A percentile compares a stretch with the other conserved stretches of the same genome.
Conservation (phyloP, 2,888 invertebrate species). For the Aethes cnicana region DNA sequence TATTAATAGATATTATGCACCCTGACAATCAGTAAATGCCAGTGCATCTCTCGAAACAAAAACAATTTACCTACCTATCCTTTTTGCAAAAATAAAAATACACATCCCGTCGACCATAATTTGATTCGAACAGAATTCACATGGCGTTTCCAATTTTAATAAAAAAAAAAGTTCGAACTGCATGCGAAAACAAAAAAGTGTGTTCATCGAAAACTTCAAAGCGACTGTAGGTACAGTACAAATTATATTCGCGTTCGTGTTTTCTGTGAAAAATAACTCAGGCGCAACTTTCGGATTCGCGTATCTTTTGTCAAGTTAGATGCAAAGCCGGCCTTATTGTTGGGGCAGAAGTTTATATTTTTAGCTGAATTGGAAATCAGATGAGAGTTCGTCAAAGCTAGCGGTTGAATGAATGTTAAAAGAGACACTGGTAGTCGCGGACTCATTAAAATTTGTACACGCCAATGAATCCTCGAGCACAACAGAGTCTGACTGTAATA, state of each 20-base stretch:
- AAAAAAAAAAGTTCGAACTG: constrained; percentile 18
- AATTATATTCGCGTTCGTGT: constrained; percentile 25
- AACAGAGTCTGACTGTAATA: constrained; percentile 34
- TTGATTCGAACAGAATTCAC: neutral
- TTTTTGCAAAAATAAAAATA: neutral
- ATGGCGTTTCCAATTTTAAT: constrained; percentile 5
- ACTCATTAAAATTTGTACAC: constrained; percentile 73
- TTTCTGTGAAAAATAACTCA: constrained; percentile 19
- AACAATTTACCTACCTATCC: no score
- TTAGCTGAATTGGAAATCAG: neutral
- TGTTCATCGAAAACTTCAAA: constrained; percentile 26
- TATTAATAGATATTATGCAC: no score
- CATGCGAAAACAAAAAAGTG: constrained; percentile 13
- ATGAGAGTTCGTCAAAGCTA: constrained; percentile 5
- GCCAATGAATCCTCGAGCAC: constrained; percentile 57
- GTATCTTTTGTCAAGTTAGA: neutral
- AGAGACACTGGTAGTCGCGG: constrained; percentile 45
- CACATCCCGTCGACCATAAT: neutral
- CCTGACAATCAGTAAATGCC: no score
- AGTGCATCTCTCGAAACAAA: no score
- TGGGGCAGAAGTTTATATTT: neutral
- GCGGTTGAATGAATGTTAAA: constrained; percentile 35
- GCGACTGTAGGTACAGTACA: constrained; percentile 25
- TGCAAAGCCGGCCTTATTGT: neutral
- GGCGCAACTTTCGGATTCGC: neutral